A percentile compares a stretch with the other conserved stretches of the same genome.
Evolutionary conservation across 2,797 vertebrate genomes (phyloP).

Genomic region (Macroramphosus scolopax): DNA sequence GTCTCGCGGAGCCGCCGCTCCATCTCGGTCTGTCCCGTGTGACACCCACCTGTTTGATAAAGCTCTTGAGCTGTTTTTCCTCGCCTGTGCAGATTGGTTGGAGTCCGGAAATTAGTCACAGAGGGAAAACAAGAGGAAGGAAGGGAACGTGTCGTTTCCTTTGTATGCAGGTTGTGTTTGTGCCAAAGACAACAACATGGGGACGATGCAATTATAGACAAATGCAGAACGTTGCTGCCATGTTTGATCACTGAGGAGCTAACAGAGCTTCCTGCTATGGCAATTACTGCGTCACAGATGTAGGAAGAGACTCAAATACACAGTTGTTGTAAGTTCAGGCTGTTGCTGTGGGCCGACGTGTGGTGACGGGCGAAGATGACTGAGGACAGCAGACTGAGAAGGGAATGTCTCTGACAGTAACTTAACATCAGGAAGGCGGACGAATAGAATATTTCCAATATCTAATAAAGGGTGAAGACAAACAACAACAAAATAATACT

Average conservation of each 20-base stretch:
- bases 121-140: conserved; percentile 8
- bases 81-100: conserved; percentile 12
- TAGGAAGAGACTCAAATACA: too few relatives aligned
- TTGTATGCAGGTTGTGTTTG: too few relatives aligned
- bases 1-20: conserved; percentile 45
- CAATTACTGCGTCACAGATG: too few relatives aligned
- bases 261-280: too few relatives aligned
- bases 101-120: conserved; percentile 26
- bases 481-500: conserved; percentile 19
- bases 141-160: conserved; percentile 3
- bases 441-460: conserved; percentile 44
- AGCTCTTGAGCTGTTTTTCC: conserved; percentile 6
- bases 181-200: too few relatives aligned
- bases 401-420: conserved; percentile 44
- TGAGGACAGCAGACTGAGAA: conserved; percentile 34
- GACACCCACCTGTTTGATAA: conserved; percentile 34
- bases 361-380: too few relatives aligned
- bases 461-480: conserved; percentile 56
- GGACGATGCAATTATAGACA: too few relatives aligned
- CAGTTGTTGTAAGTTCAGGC: too few relatives aligned
- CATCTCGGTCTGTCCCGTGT: conserved; percentile 42
- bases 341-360: too few relatives aligned
- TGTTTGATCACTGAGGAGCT: too few relatives aligned
- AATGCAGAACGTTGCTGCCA: too few relatives aligned
- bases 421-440: conserved; percentile 42